phyloP scores from a whole-genome alignment of 2,113 vertebrate genomes.

The Rallus limicola region DNA sequence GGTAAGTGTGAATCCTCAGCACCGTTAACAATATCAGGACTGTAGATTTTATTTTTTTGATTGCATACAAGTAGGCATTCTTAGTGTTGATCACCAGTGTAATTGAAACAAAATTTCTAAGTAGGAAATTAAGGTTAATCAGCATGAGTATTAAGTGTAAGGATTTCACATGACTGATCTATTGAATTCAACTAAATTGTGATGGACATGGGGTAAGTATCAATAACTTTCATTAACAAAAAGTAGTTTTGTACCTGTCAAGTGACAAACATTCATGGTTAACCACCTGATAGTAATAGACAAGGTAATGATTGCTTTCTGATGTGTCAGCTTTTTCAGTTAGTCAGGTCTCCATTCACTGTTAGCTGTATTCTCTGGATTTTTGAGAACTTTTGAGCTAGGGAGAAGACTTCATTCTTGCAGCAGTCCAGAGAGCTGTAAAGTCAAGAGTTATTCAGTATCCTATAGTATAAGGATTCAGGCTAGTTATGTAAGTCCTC shows the following conservation, averaged over 20 bases:
- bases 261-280: not conserved
- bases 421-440: not conserved
- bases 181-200: not conserved
- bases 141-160: not conserved
- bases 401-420: not conserved
- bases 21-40: not conserved
- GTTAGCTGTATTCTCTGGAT: not conserved
- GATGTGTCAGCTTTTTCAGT: not conserved
- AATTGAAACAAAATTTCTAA: not conserved
- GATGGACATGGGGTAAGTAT: not conserved
- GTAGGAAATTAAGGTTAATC: not conserved
- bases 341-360: not conserved
- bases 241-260: not conserved
- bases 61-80: not conserved
- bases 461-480: not conserved
- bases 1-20: not conserved
- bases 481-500: not conserved
- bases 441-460: not conserved
- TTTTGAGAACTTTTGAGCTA: not conserved
- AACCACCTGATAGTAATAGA: conserved; percentile 19
- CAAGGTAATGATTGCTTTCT: conserved; percentile 3
- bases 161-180: not conserved
- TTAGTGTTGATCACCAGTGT: not conserved
- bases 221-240: not conserved
- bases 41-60: not conserved